These are phyloP conservation scores for Eremophila alpestris DNA, from an alignment of 2,797 vertebrate genomes.

Conservation along the genomic window DNA sequence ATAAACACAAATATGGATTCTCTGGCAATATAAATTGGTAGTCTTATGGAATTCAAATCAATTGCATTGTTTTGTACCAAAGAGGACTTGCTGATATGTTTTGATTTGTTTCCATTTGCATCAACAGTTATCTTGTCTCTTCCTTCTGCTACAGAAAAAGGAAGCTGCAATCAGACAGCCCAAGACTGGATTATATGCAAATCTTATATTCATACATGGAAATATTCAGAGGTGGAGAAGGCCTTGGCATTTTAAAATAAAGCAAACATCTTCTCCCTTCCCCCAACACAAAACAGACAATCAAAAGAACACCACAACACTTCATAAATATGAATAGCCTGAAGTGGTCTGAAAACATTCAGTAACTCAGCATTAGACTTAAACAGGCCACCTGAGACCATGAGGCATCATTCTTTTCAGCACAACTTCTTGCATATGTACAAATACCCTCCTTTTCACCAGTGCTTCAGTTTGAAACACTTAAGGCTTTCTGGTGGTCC, in stretches of 20 bases:
- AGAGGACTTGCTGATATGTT: neutral
- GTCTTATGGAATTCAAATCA: neutral
- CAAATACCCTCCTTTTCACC: neutral
- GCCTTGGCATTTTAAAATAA: neutral
- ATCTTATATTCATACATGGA: neutral
- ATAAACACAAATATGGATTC: neutral
- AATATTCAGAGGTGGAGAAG: neutral
- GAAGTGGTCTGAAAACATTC: neutral
- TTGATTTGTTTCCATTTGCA: neutral
- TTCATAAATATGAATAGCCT: neutral
- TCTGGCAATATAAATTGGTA: neutral
- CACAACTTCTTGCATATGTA: neutral
- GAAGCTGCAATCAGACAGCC: neutral
- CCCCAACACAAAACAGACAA: neutral
- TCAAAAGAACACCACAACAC: accelerated
- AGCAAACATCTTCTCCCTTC: neutral
- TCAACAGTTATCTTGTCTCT: neutral
- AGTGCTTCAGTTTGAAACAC: neutral
- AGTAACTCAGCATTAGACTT: neutral
- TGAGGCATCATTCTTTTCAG: neutral
- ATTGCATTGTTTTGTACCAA: neutral
- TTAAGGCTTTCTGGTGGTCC: neutral
- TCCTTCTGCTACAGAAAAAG: neutral
- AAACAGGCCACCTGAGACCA: neutral
- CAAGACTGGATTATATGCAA: neutral